Base-by-base conservation (phyloP, 2,797 vertebrate genomes). In the Sandelia bainsii region DNA sequence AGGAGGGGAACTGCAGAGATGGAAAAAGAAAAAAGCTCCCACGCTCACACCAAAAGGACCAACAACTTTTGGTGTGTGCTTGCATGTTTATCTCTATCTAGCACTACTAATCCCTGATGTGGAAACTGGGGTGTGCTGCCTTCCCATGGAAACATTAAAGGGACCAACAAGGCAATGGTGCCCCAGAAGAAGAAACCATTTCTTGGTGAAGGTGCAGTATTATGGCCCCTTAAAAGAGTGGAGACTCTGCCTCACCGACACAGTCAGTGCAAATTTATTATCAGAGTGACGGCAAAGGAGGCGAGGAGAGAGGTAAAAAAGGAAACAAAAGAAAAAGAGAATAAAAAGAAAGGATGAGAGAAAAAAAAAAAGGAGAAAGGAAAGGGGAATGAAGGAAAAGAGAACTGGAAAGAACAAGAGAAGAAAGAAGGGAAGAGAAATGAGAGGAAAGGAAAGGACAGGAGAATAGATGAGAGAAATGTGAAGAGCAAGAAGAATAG, bases 11-110 rank as follows among this genome's bases (percentile, higher is more conserved):
- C 42, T 14, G 52, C 49, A 10, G 20, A 9, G 44, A 77, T 25
- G 81, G 77, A 84, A 83, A 89, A 85, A 79, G 64, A 76, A 72
- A 73, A 89, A 87, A 88, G 65, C 77, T 92, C 91, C 87, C 87
- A 90, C 84, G 80, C 85, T 90, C 75, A 27, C 79, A 82, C 79
- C 78, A 60, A 67, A 83, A 62, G 68, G 62, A 17, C 42, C 56
- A 62, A 51, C n/a, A 42, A 61, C 64, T 54, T 68, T 52, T 57
- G 60, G 48, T 52, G 37, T 53, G 63, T 68, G 54, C 65, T 6
- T 75, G 77, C 19, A 29, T 65, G 53, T 39, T 13, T 16, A 29
- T 16, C 0, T 29, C 45, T 4, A 50, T 75, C 56, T 8, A 54
- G 59, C 62, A 61, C 44, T 60, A 58, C 2, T 54, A 79, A 77